Percentiles rank a stretch among this genome's conserved stretches.
Evolutionary conservation across 2,888 invertebrate genomes (phyloP).

Genomic region (Cordilura impudica): DNA sequence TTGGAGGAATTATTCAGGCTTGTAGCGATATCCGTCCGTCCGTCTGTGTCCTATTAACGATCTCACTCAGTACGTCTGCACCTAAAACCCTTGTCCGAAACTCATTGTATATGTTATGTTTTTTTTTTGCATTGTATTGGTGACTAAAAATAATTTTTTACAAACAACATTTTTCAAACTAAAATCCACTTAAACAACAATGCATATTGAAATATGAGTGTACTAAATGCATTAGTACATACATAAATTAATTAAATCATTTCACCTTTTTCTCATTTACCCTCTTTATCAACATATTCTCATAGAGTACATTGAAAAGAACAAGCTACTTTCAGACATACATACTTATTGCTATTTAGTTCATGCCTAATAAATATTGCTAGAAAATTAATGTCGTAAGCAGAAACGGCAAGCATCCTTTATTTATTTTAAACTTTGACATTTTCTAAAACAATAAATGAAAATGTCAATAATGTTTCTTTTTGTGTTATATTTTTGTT

Average conservation of each 20-base stretch:
- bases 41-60: too few species aligned
- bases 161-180: neutral
- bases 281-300: neutral
- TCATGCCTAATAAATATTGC: neutral
- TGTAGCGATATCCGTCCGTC: too few species aligned
- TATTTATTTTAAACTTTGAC: slow-evolving; percentile 45
- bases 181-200: neutral
- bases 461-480: slow-evolving; percentile 41
- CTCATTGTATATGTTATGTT: too few species aligned
- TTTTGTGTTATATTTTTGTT: neutral
- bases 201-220: neutral
- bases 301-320: neutral
- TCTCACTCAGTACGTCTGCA: too few species aligned
- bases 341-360: too few species aligned
- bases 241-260: neutral
- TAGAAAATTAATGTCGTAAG: neutral
- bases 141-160: too few species aligned
- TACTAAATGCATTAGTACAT: neutral
- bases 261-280: neutral
- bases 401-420: neutral
- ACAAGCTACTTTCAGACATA: too few species aligned
- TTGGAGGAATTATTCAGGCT: too few species aligned
- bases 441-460: slow-evolving; percentile 32
- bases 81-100: too few species aligned
- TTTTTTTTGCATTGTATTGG: too few species aligned